Evolutionary conservation across 1,140 invertebrate genomes (phyloP), one percentile per base, ranked within the genome.

Genomic region (Halictus rubicundus): DNA sequence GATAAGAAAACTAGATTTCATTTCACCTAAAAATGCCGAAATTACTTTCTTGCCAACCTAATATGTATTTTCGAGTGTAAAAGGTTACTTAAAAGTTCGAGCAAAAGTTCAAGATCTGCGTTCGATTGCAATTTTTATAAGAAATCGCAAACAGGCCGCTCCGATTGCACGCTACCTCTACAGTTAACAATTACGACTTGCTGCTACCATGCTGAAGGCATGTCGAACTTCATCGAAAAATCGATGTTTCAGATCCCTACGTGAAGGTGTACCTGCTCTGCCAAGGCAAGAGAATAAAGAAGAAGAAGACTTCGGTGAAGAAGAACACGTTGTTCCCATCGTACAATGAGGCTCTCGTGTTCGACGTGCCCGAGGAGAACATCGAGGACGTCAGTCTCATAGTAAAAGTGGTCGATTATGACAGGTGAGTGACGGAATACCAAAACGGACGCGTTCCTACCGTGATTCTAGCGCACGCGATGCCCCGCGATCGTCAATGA

Each of bases 401-500:
- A 25, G 94, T 98, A 61, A 97, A 98, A 94, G 96, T 98, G 69
- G 96, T 98, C 82, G 97, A 98, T 92, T 98, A 98, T 89, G 97
- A 98, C 92, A 96, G 97, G 97, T 97, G 23, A 70, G 49, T 19
- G 54, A 12, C 39, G 14, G 12, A 19, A 9, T 23, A 46, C 32
- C 0, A 4, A 25, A 54, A 0, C n/a, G 3, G 10, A 16, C 23
- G 39, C n/a, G 32, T n/a, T 65, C 14, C 39, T 0, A 9, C 9
- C 0, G 2, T 39, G 21, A 42, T 5, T 25, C 1, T n/a, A 27
- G 37, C 39, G 23, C 21, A 25, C 12, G 10, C 39, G 12, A 39
- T 10, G 12, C 19, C 4, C 1, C 21, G 52, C 21, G 5, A 49
- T 52, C 49, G 21, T 6, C 21, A 19, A 1, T 54, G 9, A 4